A percentile compares a stretch with the other conserved stretches of the same genome.
These are phyloP conservation scores for Amphibalanus amphitrite DNA, from an alignment of 1,140 invertebrate genomes.

Conservation along the genomic window DNA sequence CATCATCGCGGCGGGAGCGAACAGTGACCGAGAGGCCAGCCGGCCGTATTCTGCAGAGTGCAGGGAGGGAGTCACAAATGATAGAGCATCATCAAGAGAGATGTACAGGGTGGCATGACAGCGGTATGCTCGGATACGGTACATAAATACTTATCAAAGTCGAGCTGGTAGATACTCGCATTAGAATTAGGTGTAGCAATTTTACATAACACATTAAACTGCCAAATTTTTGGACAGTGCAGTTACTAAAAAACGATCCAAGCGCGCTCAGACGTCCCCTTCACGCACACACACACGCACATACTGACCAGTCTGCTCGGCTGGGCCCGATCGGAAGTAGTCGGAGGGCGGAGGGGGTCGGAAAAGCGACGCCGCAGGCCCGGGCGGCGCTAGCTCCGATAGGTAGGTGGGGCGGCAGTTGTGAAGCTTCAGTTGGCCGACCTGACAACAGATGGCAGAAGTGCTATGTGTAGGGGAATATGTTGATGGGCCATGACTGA, in stretches of 20 bases:
- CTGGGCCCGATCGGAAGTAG: background rate
- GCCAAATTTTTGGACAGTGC: too few species aligned
- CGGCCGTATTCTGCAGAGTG: background rate
- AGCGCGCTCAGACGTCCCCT: too few species aligned
- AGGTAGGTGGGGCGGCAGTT: background rate
- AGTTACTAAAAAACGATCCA: too few species aligned
- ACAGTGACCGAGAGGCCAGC: background rate
- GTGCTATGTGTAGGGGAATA: background rate
- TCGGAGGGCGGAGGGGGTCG: too few species aligned
- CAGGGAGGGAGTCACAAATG: background rate
- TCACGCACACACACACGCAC: too few species aligned
- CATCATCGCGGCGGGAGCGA: background rate
- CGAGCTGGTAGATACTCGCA: too few species aligned
- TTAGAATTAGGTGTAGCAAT: too few species aligned
- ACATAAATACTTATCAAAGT: background rate
- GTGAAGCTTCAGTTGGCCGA: background rate
- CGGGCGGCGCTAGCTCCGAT: background rate
- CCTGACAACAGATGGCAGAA: background rate
- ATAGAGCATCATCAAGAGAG: too few species aligned
- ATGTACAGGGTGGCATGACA: too few species aligned
- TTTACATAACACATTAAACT: too few species aligned
- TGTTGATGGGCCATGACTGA: too few species aligned
- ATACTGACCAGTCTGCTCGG: background rate
- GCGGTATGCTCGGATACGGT: background rate
- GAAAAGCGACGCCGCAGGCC: background rate